A percentile compares a stretch with the other conserved stretches of the same genome.
phyloP scores from a whole-genome alignment of 2,888 invertebrate genomes.

The Synanthedon tipuliformis region DNA sequence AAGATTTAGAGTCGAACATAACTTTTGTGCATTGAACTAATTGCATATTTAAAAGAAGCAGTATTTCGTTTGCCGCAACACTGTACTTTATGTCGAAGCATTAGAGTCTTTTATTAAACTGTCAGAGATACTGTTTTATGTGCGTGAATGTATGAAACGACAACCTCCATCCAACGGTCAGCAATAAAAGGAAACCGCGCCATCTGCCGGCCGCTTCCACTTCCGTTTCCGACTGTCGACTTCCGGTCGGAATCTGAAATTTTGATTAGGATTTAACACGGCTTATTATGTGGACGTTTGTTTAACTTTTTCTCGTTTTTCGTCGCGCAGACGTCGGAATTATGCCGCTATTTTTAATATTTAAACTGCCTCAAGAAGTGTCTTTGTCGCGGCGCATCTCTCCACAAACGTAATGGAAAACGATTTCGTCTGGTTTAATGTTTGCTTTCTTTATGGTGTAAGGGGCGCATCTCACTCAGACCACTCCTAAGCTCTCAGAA shows the following conservation, averaged over 20 bases:
- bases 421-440: too few species aligned
- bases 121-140: too few species aligned
- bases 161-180: constrained; percentile 56
- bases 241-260: constrained; percentile 48
- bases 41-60: constrained; percentile 32
- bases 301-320: constrained; percentile 9
- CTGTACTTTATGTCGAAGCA: too few species aligned
- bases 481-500: too few species aligned
- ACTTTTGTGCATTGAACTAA: constrained; percentile 20
- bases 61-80: too few species aligned
- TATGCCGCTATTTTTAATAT: background rate
- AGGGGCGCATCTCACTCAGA: too few species aligned
- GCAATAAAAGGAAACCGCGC: constrained; percentile 60
- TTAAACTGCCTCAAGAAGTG: background rate
- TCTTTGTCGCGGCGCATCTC: background rate
- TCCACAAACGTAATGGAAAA: too few species aligned
- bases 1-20: too few species aligned
- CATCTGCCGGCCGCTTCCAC: constrained; percentile 47
- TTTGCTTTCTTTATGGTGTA: too few species aligned
- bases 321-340: constrained; percentile 1
- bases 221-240: constrained; percentile 33
- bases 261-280: constrained; percentile 50
- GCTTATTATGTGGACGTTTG: constrained; percentile 36
- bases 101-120: too few species aligned
- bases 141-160: constrained; percentile 5